Evolutionary conservation across 2,113 vertebrate species (phyloP), one percentile per base, ranked within the genome.

Genomic region (Romanogobio albipinnatus): DNA sequence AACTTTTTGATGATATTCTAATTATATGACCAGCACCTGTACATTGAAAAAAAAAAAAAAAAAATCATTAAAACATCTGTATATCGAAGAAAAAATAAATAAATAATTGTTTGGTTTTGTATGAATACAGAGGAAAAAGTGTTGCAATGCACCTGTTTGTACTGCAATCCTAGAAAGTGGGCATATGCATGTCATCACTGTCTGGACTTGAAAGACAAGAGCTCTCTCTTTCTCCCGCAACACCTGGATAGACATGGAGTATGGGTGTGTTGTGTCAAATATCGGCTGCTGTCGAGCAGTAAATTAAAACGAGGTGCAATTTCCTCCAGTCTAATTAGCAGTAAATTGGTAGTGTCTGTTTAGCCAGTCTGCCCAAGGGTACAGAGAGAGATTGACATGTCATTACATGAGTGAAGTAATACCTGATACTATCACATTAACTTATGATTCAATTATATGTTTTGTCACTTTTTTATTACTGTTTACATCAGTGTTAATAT

Each of bases 231-330:
- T 71, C 86, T 86, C 83, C 49, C 33, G 88, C 84, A 92, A 89
- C 87, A 93, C 93, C 87, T 93, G 88, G 90, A 75, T 84, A 90
- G 91, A 47, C 56, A 3, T 17, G 56, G 83, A 70, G 85, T 86
- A 81, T 89, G 82, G 86, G 87, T 88, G 88, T 87, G 90, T 87
- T 87, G 82, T 88, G 86, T 92, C 88, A 89, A 85, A 91, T 88
- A 90, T 88, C 73, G 88, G 85, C 85, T 79, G 68, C 49, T 90
- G 91, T 92, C 91, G 68, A 89, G 85, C 87, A 91, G 89, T 92
- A 93, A 94, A 91, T 92, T 93, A 92, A 90, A 95, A 94, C 87
- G 87, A 94, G 90, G 87, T 90, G 85, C 91, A 92, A 93, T 96
- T 96, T 95, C 93, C 92, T 95, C 87, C 68, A 70, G 89, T 90